Percentiles rank a stretch among this genome's conserved stretches.
Conservation (phyloP, 2,888 invertebrate species). For the Ditula angustiorana region DNA sequence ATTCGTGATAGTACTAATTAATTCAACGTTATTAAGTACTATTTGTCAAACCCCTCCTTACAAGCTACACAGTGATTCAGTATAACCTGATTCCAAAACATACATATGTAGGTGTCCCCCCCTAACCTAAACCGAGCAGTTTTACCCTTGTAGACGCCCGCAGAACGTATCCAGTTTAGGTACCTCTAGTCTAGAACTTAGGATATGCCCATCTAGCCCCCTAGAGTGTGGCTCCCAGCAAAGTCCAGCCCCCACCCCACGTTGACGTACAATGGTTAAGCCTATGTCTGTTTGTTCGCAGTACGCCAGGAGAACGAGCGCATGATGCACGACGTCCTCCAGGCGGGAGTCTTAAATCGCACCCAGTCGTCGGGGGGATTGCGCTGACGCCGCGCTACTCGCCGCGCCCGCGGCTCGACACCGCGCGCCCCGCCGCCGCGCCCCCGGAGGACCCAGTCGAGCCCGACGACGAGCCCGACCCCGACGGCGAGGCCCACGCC, state of each 20-base stretch:
- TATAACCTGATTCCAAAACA: not conserved
- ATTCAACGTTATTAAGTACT: slow-evolving; percentile 1
- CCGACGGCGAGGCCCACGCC: slow-evolving; percentile 12
- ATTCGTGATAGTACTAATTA: not conserved
- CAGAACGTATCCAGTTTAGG: slow-evolving; percentile 12
- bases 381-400: slow-evolving; percentile 85
- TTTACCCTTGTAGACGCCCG: slow-evolving; percentile 22
- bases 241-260: slow-evolving; percentile 48
- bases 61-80: not conserved
- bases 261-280: slow-evolving; percentile 65
- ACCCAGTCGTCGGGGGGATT: slow-evolving; percentile 83
- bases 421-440: slow-evolving; percentile 78
- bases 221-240: slow-evolving; percentile 49
- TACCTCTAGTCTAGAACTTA: slow-evolving; percentile 19
- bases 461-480: slow-evolving; percentile 53
- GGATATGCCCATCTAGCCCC: slow-evolving; percentile 12
- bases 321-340: slow-evolving; percentile 91
- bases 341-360: slow-evolving; percentile 85
- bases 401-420: slow-evolving; percentile 78
- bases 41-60: not conserved
- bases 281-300: slow-evolving; percentile 82
- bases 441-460: slow-evolving; percentile 70
- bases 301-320: slow-evolving; percentile 96
- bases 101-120: too few species aligned
- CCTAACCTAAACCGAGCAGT: slow-evolving; percentile 13